Evolutionary conservation across 1,140 invertebrate genomes (phyloP).

Genomic region (Bombus polaris): DNA sequence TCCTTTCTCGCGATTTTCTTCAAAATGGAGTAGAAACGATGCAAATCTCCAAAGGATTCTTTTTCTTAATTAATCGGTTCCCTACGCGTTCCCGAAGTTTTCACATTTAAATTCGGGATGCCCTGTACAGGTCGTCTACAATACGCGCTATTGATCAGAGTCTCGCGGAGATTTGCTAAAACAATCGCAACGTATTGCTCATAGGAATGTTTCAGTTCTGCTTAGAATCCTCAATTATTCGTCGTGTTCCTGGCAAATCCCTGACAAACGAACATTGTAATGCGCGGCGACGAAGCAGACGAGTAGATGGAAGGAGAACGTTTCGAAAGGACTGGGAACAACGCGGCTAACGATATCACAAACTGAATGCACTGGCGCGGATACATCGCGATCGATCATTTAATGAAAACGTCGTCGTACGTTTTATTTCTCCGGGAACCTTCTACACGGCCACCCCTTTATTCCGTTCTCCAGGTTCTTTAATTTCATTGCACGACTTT

Average conservation of each 20-base stretch:
- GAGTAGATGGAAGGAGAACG: background rate
- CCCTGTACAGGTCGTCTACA: background rate
- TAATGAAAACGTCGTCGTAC: constrained; percentile 48
- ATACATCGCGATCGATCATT: constrained; percentile 38
- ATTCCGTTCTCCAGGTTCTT: constrained; percentile 7
- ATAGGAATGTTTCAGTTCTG: background rate
- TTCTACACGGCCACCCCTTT: background rate
- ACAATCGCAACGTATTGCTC: background rate
- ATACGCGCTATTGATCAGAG: background rate
- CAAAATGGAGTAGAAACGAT: too few species aligned
- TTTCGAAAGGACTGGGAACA: background rate
- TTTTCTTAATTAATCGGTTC: too few species aligned
- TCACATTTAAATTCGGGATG: too few species aligned
- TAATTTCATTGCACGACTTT: constrained; percentile 21
- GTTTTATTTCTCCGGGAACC: constrained; percentile 6
- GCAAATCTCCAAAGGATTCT: too few species aligned
- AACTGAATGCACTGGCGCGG: constrained; percentile 29
- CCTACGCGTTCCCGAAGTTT: too few species aligned
- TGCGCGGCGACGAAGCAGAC: background rate
- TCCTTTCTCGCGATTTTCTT: too few species aligned
- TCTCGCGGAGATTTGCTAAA: background rate
- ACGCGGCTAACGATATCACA: constrained; percentile 38
- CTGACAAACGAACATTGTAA: background rate
- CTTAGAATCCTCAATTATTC: background rate
- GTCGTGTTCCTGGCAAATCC: too few species aligned